Evolutionary conservation across 37 sponge, comb jelly and placozoan genomes (phyloP).

Genomic region (Halichondria panicea): DNA sequence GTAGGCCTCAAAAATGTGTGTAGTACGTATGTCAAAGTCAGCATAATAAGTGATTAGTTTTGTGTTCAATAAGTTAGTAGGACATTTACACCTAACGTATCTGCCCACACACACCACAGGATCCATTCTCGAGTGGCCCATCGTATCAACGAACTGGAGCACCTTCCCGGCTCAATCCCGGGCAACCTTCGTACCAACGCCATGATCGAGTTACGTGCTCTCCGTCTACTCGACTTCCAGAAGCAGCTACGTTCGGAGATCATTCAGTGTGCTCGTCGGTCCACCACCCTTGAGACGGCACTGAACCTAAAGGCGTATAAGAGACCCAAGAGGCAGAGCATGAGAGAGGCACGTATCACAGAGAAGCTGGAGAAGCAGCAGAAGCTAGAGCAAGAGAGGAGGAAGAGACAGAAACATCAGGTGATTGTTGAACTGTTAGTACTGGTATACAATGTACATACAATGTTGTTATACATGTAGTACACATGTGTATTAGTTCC

Average conservation of each 20-base stretch:
- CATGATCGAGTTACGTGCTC: constrained; percentile 89
- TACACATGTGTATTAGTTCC: neutral
- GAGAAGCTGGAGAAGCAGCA: constrained; percentile 99
- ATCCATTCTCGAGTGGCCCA: constrained; percentile 80
- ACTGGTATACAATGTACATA: neutral
- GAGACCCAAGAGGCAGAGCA: constrained; percentile 90
- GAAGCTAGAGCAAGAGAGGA: constrained; percentile 85
- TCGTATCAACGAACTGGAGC: constrained; percentile 82
- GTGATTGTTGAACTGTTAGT: constrained; percentile 21
- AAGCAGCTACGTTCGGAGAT: constrained; percentile 90
- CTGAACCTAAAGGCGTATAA: constrained; percentile 95
- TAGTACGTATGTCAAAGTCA: no score
- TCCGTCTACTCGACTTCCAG: constrained; percentile 90
- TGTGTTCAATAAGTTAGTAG: no score
- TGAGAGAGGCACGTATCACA: constrained; percentile 94
- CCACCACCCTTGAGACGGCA: constrained; percentile 95
- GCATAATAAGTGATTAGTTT: no score
- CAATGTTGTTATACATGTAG: constrained; percentile 2
- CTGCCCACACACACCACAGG: constrained; percentile 47
- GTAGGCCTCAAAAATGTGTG: no score
- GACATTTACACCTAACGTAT: no score
- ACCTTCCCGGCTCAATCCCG: constrained; percentile 41
- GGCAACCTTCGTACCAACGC: constrained; percentile 62
- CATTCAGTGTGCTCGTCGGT: constrained; percentile 67
- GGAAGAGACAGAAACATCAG: constrained; percentile 92